Evolutionary conservation across 2,797 vertebrate genomes (phyloP), one percentile per base, ranked within the genome.

Genomic region (Champsocephalus esox): DNA sequence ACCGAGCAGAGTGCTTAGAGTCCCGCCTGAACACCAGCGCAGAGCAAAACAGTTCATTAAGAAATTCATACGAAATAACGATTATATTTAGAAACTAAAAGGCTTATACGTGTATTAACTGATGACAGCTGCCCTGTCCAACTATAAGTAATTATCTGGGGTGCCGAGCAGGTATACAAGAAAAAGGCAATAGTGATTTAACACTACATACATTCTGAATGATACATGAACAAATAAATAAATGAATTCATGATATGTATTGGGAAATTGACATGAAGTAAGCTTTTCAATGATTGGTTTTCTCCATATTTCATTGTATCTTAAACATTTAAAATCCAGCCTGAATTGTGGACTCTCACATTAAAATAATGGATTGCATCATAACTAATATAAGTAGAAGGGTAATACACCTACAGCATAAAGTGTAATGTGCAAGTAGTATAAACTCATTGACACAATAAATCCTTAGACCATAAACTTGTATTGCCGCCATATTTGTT

Each of bases 1-100:
- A 9, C 96, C 96, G 3, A 98, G 93, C 80, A 98, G 89, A 38
- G 92, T 96, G 91, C 94, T 97, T 68, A 98, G 79, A 64, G 96
- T 97, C 87, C 97, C 94, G 52, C 97, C 97, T 98, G 81, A 14
- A 76, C 4, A 58, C 13, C 44, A 55, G 44, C 41, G 81, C 6
- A 58, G 0, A 50, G 21, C 11, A 59, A 28, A 60, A 66, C 10
- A 57, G 16, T 3, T 66, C 12, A 19, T 17, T 43, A 14, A 43
- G 12, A 68, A 43, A 55, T 3, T 16, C 2, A 69, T 32, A 38
- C 32, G 16, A 13, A 45, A 50, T n/a, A 9, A 21, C 14, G 8
- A 3, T 3, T 12, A 17, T 3, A 16, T 16, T 48, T 32, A 14
- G 17, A 21, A 54, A 13, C 10, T 19, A 21, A 28, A 0, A 45